These are phyloP conservation scores for Capricornis sumatraensis DNA, from an alignment of 2,113 vertebrate genomes.

Conservation along the genomic window DNA sequence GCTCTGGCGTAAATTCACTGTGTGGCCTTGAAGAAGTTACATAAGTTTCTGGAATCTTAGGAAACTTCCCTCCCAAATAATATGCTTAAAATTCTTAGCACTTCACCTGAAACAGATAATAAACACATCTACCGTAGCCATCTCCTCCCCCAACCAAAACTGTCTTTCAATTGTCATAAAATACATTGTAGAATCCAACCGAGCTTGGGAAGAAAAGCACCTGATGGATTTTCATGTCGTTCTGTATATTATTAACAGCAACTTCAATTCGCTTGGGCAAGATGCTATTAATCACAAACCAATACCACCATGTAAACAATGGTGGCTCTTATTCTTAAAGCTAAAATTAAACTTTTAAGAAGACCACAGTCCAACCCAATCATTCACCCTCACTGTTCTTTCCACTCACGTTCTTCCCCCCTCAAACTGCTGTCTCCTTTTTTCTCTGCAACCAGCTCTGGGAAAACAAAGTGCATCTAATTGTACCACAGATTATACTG, in stretches of 20 bases:
- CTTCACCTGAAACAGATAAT: neutral
- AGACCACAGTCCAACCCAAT: neutral
- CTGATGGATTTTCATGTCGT: neutral
- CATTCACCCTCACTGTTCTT: neutral
- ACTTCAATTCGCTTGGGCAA: neutral
- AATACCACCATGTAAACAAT: neutral
- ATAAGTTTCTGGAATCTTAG: neutral
- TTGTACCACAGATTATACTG: slow-evolving; percentile 32
- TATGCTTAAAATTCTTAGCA: neutral
- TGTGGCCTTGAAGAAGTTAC: neutral
- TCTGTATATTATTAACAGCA: neutral
- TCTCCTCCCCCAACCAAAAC: rapidly evolving
- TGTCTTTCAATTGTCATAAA: neutral
- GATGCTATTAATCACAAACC: neutral
- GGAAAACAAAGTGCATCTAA: slow-evolving; percentile 18
- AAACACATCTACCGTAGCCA: neutral
- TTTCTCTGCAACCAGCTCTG: slow-evolving; percentile 6
- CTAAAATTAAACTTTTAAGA: neutral
- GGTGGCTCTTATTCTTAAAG: neutral
- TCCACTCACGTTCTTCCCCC: neutral
- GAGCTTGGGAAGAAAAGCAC: neutral
- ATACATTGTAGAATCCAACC: neutral
- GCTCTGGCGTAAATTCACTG: neutral
- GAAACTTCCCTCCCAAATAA: neutral
- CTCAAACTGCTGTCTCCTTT: neutral